These are phyloP conservation scores for Alloplasta piceator DNA, from an alignment of 2,888 invertebrate genomes.

Conservation along the genomic window DNA sequence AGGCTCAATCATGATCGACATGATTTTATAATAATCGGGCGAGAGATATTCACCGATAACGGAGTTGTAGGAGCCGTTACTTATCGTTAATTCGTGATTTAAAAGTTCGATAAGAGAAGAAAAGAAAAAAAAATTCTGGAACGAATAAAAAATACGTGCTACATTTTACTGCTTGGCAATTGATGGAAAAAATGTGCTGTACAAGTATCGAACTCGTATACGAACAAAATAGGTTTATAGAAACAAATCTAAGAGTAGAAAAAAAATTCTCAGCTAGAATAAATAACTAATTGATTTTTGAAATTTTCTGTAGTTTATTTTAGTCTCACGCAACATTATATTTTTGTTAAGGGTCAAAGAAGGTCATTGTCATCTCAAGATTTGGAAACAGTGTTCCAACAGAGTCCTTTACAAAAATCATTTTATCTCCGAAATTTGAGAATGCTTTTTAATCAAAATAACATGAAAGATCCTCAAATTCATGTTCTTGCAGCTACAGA, in stretches of 20 bases:
- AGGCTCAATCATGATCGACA: conserved; percentile 21
- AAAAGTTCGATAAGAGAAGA: background rate
- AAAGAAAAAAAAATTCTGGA: background rate
- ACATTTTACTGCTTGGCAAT: conserved; percentile 14
- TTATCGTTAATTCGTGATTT: conserved; percentile 6
- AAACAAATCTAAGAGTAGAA: no score
- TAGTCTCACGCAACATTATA: no score
- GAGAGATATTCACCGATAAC: conserved; percentile 3
- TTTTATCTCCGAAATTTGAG: no score
- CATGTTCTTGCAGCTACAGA: no score
- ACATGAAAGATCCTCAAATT: no score
- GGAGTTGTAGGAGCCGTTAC: conserved; percentile 18
- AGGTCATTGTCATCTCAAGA: no score
- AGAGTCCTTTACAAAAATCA: no score
- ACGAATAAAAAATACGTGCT: background rate
- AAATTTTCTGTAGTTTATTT: background rate
- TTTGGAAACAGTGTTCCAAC: no score
- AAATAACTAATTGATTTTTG: background rate
- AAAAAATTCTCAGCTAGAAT: background rate
- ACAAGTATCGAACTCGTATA: no score
- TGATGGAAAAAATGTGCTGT: background rate
- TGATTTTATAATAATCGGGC: conserved; percentile 17
- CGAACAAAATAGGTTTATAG: no score
- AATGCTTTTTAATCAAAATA: no score
- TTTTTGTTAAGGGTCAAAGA: no score